Base-by-base conservation (phyloP, 2,113 vertebrate species). In the Dipodomys spectabilis region DNA sequence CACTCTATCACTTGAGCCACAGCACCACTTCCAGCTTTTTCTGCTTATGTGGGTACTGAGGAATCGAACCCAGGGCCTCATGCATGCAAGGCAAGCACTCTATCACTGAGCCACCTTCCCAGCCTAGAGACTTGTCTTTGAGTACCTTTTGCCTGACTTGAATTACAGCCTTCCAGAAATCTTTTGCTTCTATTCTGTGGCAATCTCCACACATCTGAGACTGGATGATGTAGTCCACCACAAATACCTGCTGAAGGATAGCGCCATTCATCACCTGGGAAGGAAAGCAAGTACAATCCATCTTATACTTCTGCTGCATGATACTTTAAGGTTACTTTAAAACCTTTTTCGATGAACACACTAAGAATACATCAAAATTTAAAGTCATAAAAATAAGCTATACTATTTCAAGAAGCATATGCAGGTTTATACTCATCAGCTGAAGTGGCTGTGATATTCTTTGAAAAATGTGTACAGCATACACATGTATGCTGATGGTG, bases 141-240 rank as follows among this genome's bases (percentile, higher is more conserved):
- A 87, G 73, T 97, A 99, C 99, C 99, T 99, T 99, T 95, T 99
- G 99, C 80, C 99, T 98, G 80, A 99, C 98, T 98, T 99, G 99
- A 89, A 99, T 98, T 18, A 99, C 99, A 5, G 99, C 98, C 86
- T 99, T 99, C 99, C 99, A 99, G 97, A 99, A 99, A 97, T 99
- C 99, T 90, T 99, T 99, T 69, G 99, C 99, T 97, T 99, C 99
- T 69, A 99, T 98, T 84, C 99, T 99, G 28, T 99, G 99, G 95
- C 99, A 99, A 97, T 99, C 99, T 72, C 99, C 99, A 95, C 99
- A 99, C 99, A 99, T 99, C 82, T 99, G 99, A 39, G 98, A 96
- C 96, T 98, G 98, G 82, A 99, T 93, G 85, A 99, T 95, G 82
- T 98, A 99, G 94, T 99, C 99, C 19, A 99, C 98, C 93, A 99